Conservation (phyloP, 37 sponge, comb jelly and placozoan genomes). For the Hormiphora californensis region DNA sequence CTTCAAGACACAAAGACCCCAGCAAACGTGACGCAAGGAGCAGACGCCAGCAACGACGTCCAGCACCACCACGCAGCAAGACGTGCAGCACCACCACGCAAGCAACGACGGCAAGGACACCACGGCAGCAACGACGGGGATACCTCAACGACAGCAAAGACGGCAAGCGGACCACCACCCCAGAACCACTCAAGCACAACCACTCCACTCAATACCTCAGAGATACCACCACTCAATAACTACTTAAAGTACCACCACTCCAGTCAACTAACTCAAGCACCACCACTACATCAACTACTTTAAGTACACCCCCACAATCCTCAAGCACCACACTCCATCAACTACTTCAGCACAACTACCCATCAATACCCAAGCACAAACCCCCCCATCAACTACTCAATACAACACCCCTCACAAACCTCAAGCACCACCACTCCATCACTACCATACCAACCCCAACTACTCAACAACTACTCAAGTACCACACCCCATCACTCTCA, state of each 20-base stretch:
- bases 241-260: neutral
- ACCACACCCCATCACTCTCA: neutral
- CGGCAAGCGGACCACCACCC: neutral
- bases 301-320: neutral
- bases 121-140: neutral
- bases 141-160: too few relatives aligned
- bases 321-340: constrained; percentile 3
- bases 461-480: neutral
- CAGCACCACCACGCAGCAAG: neutral
- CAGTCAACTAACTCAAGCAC: neutral
- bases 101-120: neutral
- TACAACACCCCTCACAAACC: too few relatives aligned
- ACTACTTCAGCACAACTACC: neutral
- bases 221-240: neutral
- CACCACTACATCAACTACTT: neutral
- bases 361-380: constrained; percentile 11
- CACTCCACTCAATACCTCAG: neutral
- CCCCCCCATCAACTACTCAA: neutral
- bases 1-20: neutral
- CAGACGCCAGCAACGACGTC: too few relatives aligned
- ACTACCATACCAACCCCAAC: neutral
- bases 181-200: neutral
- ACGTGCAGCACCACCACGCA: neutral
- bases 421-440: constrained; percentile 29
- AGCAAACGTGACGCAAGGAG: too few relatives aligned